Evolutionary conservation across 2,797 vertebrate species (phyloP), one percentile per base, ranked within the genome.

Genomic region (Acrossocheilus wenchowensis): DNA sequence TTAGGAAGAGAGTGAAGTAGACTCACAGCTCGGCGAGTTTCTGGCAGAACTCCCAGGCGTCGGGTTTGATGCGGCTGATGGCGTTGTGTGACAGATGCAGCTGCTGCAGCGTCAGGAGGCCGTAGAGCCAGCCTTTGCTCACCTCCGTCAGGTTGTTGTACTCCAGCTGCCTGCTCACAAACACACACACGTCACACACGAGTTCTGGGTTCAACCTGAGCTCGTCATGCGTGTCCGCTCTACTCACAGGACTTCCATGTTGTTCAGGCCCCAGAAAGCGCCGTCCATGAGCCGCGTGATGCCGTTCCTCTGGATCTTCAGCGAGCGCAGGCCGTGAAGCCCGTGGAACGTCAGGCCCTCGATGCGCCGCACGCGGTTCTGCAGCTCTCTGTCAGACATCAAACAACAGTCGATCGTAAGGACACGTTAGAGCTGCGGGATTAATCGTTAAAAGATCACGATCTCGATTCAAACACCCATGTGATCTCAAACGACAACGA

Each of bases 21-120:
- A 96, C 98, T 97, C 93, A 99, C 98, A 99, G 97, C 94, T 98
- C 95, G 74, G 94, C 95, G 92, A 99, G 98, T 90, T 97, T 98
- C 87, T 98, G 97, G 97, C 98, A 99, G 95, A 97, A 98, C 93
- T 99, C 97, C 98, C 98, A 99, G 94, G 97, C 97, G 89, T 98
- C 97, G 4, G 97, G 94, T 92, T 94, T 96, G 94, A 99, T 98
- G 93, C 95, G 96, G 95, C 89, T 96, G 96, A 99, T 96, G 95
- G 96, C 91, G 91, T 99, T 99, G 93, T 98, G 97, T 93, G 96
- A 94, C 89, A 99, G 97, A 94, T 98, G 97, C 86, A 99, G 97
- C 66, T 97, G 96, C 94, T 98, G 96, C 89, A 99, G 96, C 91
- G 95, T 97, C 92, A 97, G 94, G 92, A 99, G 95, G 82, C 98